Base-by-base conservation (phyloP, 2,797 vertebrate species). In the Jordanella pulchra region DNA sequence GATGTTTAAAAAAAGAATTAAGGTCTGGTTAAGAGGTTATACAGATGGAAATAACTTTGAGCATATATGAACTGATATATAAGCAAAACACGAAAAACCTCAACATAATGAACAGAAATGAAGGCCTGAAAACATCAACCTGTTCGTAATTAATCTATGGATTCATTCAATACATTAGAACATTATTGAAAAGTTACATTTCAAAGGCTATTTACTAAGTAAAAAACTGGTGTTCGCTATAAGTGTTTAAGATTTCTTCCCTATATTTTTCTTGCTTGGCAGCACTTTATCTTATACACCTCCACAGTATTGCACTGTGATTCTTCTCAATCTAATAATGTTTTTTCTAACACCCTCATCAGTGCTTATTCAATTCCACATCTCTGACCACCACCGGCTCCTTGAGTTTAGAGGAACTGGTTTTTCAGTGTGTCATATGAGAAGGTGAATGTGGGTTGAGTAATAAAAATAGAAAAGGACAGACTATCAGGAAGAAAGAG, bases 401-500 rank as follows among this genome's bases (percentile, higher is more conserved):
- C 72, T 79, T 76, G 68, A 44, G 73, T 73, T 83, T 67, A 76
- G 82, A 84, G 73, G 73, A 68, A 64, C 47, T 71, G 77, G 76
- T 75, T 79, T 71, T 80, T 55, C 61, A 67, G 65, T 60, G 73
- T 83, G 84, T 89, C 82, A 86, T 80, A 70, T 72, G 75, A 83
- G 87, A 87, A 90, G 83, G 80, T 84, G 83, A 90, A 91, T 85
- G 84, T 89, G 88, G 90, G 85, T 78, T 87, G 84, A 84, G 89
- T 85, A 84, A 89, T 92, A 86, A 87, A 89, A 92, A 90, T 89
- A 92, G 87, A 86, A 86, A 84, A 73, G 65, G 75, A 83, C 75
- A 77, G 72, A 83, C 77, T 65, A 83, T 85, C 55, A 7, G 69
- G 42, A 68, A 76, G 77, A 77, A 64, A 78, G 56, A 75, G 53